Evolutionary conservation across 2,888 invertebrate genomes (phyloP).

Genomic region (Drosophila limbata): DNA sequence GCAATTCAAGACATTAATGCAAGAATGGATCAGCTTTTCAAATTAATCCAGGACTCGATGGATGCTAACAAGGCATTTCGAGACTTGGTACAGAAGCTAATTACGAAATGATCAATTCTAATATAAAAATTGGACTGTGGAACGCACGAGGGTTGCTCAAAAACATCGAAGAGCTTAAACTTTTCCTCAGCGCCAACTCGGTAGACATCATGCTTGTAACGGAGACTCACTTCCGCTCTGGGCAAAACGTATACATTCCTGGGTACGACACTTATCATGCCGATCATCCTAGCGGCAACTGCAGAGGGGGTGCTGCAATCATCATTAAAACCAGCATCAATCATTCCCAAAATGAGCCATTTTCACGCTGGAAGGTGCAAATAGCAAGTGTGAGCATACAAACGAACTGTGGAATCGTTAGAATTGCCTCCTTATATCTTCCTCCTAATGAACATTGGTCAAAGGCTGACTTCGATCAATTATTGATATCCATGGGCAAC

Average conservation of each 20-base stretch:
- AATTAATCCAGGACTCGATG: too few species aligned
- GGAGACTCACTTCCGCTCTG: conserved; percentile 15
- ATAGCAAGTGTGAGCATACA: conserved; percentile 1
- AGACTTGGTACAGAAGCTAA: background rate
- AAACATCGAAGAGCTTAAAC: too few species aligned
- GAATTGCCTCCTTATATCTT: conserved; percentile 4
- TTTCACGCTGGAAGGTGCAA: conserved; percentile 1
- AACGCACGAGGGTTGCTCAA: conserved; percentile 1
- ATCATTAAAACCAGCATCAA: background rate
- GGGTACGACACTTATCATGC: conserved; percentile 15
- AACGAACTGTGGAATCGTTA: conserved; percentile 11
- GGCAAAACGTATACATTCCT: conserved; percentile 2
- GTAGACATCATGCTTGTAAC: conserved; percentile 16
- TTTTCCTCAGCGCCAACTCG: background rate
- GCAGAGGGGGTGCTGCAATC: conserved; percentile 9
- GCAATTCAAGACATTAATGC: conserved; percentile 2
- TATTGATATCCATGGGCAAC: too few species aligned
- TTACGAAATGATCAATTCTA: conserved; percentile 11
- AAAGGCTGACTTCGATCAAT: too few species aligned
- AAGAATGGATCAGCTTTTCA: too few species aligned
- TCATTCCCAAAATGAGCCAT: conserved; percentile 6
- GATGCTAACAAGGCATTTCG: conserved; percentile 6
- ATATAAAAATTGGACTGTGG: conserved; percentile 28
- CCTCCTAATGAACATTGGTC: background rate
- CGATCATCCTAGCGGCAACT: conserved; percentile 7